phyloP scores from a whole-genome alignment of 2,888 invertebrate genomes.

The Cephus nigrinus region DNA sequence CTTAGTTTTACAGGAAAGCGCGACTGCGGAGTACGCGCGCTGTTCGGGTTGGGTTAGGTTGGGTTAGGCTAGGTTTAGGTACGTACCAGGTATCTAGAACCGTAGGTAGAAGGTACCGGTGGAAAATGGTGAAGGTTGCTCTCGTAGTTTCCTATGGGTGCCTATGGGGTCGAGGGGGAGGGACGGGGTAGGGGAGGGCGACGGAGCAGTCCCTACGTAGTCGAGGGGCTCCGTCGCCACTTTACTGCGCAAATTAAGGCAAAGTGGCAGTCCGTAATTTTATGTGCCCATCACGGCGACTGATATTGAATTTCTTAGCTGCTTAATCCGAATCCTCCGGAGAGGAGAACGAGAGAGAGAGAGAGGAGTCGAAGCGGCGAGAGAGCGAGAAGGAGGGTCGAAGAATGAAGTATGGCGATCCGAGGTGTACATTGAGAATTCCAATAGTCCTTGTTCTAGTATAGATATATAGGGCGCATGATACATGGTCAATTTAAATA shows the following conservation, averaged over 20 bases:
- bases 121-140: too few relatives aligned
- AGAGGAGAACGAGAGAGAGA: constrained; percentile 12
- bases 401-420: constrained; percentile 13
- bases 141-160: not conserved
- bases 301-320: constrained; percentile 66
- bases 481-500: too few relatives aligned
- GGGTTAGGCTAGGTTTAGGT: not conserved
- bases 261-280: constrained; percentile 66
- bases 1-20: constrained; percentile 47
- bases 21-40: not conserved
- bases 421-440: too few relatives aligned
- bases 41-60: not conserved
- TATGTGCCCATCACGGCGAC: constrained; percentile 65
- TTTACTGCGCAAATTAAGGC: constrained; percentile 65
- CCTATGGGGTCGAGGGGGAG: constrained; percentile 2
- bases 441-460: too few relatives aligned
- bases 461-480: too few relatives aligned
- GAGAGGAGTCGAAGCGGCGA: constrained; percentile 9
- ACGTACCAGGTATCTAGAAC: too few relatives aligned
- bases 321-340: constrained; percentile 60
- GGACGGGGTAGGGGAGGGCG: constrained; percentile 1
- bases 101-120: too few relatives aligned
- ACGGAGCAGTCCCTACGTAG: not conserved
- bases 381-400: constrained; percentile 20
- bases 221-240: constrained; percentile 36